Evolutionary conservation across 2,888 invertebrate genomes (phyloP), one percentile per base, ranked within the genome.

Genomic region (Xanthorhoe spadicearia): DNA sequence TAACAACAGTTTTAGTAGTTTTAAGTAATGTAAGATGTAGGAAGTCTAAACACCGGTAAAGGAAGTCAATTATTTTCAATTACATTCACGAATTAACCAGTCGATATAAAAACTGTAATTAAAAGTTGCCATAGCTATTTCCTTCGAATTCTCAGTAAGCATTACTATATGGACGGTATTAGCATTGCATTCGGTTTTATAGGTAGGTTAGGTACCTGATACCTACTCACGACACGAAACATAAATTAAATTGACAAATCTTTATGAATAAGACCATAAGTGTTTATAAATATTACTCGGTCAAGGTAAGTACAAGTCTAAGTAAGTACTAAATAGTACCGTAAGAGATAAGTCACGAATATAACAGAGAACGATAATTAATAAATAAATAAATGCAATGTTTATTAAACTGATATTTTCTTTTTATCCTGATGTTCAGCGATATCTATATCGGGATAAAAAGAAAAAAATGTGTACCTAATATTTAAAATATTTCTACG

Each of bases 321-420:
- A 62, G 61, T 57, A 49, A 61, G 53, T 58, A 52, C 54, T 72
- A 51, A 59, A 23, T 23, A 23, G 4, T 4, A 46, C 59, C 57
- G 32, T 68, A 73, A 73, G 69, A 65, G 58, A 66, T 46, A 64
- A 67, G 66, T 70, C 73, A 71, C 73, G 73, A 68, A 64, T 49
- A 50, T 53, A 62, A 63, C 38, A 60, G 54, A 63, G 50, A 64
- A 48, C 55, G 59, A 53, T 58, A 59, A 57, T 35, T 56, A 61
- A 23, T 56, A 63, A 15, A 53, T 13, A 57, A 18, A 8, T 35
- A 7, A 6, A 32, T 32, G 32, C 32, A 32, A 32, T 7, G 32
- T 32, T 32, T 1, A 23, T 23, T 23, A 23, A 3, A 32, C 32
- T 1, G 7, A 32, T 32, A 32, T 32, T 32, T 32, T 32, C 23